Percentiles rank a stretch among this genome's conserved stretches.
Evolutionary conservation across 2,888 invertebrate species (phyloP).

Genomic region (Automeris io): DNA sequence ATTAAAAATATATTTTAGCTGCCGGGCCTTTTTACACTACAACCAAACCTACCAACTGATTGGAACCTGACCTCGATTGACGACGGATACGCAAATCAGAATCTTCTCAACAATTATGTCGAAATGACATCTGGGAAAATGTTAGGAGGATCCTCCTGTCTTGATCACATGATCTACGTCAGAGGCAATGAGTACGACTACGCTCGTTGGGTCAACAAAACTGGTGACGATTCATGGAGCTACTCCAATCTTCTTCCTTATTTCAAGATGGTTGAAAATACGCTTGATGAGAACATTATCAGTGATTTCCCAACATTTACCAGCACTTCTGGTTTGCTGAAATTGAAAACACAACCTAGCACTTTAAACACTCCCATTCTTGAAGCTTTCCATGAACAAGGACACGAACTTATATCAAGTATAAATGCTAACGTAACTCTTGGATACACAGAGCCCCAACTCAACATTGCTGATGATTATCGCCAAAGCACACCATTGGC

Average conservation of each 20-base stretch:
- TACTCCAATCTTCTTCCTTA: slow-evolving; percentile 25
- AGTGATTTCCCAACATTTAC: slow-evolving; percentile 11
- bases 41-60: slow-evolving; percentile 23
- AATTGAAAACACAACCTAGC: slow-evolving; percentile 19
- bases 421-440: slow-evolving; percentile 18
- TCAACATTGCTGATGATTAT: slow-evolving; percentile 20
- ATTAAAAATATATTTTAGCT: slow-evolving; percentile 20
- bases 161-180: slow-evolving; percentile 27
- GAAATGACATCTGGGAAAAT: slow-evolving; percentile 32
- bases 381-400: slow-evolving; percentile 21
- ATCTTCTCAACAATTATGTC: slow-evolving; percentile 10
- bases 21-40: slow-evolving; percentile 22
- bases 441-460: slow-evolving; percentile 23
- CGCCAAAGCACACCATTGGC: slow-evolving; percentile 24
- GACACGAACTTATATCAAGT: slow-evolving; percentile 17
- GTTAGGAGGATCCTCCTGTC: slow-evolving; percentile 37
- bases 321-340: slow-evolving; percentile 25
- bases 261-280: slow-evolving; percentile 33
- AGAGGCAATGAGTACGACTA: slow-evolving; percentile 28
- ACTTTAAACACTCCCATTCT: slow-evolving; percentile 13
- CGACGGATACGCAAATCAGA: slow-evolving; percentile 23
- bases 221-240: slow-evolving; percentile 26
- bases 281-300: slow-evolving; percentile 21
- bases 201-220: slow-evolving; percentile 24
- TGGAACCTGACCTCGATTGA: slow-evolving; percentile 26